Percentiles rank a stretch among this genome's conserved stretches.
phyloP scores from a whole-genome alignment of 2,888 invertebrate species.

The Cheilosia vernalis region DNA sequence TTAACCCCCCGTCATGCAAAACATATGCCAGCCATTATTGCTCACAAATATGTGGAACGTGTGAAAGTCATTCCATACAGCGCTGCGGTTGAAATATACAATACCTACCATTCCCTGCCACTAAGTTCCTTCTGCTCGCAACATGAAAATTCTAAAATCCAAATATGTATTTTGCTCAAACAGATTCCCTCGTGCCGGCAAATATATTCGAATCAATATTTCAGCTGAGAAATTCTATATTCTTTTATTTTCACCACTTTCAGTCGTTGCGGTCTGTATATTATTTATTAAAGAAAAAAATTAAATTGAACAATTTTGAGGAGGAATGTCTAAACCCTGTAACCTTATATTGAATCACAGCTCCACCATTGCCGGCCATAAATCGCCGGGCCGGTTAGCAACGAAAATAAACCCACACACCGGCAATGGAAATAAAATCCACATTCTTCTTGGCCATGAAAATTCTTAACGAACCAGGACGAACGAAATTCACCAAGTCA shows the following conservation, averaged over 20 bases:
- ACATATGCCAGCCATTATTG: slow-evolving; percentile 38
- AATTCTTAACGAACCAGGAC: slow-evolving; percentile 23
- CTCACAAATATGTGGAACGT: slow-evolving; percentile 19
- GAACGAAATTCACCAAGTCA: neutral
- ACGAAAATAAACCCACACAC: slow-evolving; percentile 8
- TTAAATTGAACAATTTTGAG: slow-evolving; percentile 1
- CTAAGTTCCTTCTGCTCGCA: neutral
- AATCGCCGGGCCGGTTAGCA: slow-evolving; percentile 15
- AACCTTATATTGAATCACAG: slow-evolving; percentile 9
- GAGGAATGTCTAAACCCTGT: neutral
- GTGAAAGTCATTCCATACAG: neutral
- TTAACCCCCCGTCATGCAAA: neutral
- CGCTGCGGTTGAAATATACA: neutral
- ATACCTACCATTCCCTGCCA: no score
- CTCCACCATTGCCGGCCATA: slow-evolving; percentile 1
- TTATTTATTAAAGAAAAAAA: neutral
- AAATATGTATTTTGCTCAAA: slow-evolving; percentile 1
- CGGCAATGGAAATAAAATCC: slow-evolving; percentile 46
- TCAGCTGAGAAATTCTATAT: slow-evolving; percentile 3
- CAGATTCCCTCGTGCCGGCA: slow-evolving; percentile 28
- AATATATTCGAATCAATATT: slow-evolving; percentile 25
- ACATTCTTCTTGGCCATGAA: slow-evolving; percentile 34
- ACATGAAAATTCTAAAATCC: slow-evolving; percentile 2
- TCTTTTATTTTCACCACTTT: neutral
- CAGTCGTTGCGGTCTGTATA: slow-evolving; percentile 8